phyloP scores from a whole-genome alignment of 1,140 invertebrate genomes.

The Procambarus clarkii region DNA sequence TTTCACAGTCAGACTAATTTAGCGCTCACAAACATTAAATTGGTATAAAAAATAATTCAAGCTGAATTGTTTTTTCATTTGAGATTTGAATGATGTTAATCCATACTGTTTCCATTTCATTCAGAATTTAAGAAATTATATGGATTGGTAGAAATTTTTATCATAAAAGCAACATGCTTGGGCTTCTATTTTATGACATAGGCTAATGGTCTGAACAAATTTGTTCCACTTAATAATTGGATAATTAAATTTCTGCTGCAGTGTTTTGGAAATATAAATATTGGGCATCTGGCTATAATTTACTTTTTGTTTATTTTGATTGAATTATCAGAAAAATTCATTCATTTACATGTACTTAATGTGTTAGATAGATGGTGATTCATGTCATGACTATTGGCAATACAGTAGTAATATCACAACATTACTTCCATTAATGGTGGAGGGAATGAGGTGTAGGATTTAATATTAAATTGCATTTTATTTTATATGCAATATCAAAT shows the following conservation, averaged over 20 bases:
- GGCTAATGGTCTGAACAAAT: background rate
- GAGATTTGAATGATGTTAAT: too few relatives aligned
- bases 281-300: background rate
- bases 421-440: background rate
- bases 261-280: background rate
- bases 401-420: background rate
- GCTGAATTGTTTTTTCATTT: too few relatives aligned
- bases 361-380: background rate
- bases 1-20: too few relatives aligned
- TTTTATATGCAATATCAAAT: background rate
- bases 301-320: background rate
- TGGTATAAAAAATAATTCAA: too few relatives aligned
- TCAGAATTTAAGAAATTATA: too few relatives aligned
- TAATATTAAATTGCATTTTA: background rate
- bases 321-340: background rate
- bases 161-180: too few relatives aligned
- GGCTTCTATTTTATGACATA: background rate
- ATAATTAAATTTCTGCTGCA: background rate
- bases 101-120: too few relatives aligned
- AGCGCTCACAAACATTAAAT: too few relatives aligned
- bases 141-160: too few relatives aligned
- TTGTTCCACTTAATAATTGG: background rate
- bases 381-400: background rate
- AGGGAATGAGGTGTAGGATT: background rate
- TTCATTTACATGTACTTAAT: background rate